A percentile compares a stretch with the other conserved stretches of the same genome.
These are phyloP conservation scores for Amorpha juglandis DNA, from an alignment of 2,888 invertebrate genomes.

Conservation along the genomic window DNA sequence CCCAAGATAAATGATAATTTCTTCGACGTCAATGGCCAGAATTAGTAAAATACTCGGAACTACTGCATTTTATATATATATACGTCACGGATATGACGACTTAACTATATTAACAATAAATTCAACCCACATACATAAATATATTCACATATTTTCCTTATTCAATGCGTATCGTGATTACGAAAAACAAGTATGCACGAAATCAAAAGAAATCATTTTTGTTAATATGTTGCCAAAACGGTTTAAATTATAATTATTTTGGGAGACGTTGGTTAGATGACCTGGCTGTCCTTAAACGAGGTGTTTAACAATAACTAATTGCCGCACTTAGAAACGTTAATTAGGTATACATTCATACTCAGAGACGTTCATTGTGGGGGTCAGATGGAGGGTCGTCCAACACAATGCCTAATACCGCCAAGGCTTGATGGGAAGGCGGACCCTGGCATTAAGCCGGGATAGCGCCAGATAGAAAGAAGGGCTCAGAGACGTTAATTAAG, in stretches of 20 bases:
- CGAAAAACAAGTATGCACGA: neutral
- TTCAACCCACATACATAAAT: neutral
- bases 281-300: too few relatives aligned
- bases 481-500: too few relatives aligned
- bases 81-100: neutral
- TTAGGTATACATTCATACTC: too few relatives aligned
- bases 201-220: neutral
- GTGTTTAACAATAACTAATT: too few relatives aligned
- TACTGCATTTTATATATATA: neutral
- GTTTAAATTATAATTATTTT: neutral
- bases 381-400: too few relatives aligned
- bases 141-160: neutral
- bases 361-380: too few relatives aligned
- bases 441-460: too few relatives aligned
- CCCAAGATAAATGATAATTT: neutral
- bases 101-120: neutral
- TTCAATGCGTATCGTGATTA: neutral
- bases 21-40: neutral
- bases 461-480: too few relatives aligned
- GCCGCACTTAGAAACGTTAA: too few relatives aligned
- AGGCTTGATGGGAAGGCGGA: too few relatives aligned
- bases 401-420: too few relatives aligned
- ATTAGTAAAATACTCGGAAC: slow-evolving; percentile 2
- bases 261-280: too few relatives aligned
- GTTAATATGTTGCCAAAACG: neutral